Evolutionary conservation across 2,888 invertebrate genomes (phyloP), one percentile per base, ranked within the genome.

Genomic region (Limnephilus lunatus): DNA sequence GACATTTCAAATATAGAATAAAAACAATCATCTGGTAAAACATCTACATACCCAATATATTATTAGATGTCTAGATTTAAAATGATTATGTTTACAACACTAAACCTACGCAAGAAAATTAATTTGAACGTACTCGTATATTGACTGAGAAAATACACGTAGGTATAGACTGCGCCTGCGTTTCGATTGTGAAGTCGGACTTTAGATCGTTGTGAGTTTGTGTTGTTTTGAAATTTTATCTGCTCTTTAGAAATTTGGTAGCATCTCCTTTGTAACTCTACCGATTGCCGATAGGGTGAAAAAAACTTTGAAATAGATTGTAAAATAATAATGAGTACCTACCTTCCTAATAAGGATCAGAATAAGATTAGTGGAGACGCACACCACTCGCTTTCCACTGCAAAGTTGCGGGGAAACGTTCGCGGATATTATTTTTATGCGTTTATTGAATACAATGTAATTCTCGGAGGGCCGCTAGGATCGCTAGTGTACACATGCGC

Each of bases 381-480:
- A 88, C 91, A 91, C 91, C 91, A 88, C 88, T 44, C 81, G 80
- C 32, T n/a, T 81, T 91, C 90, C 85, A 48, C 83, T 44, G 39
- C 85, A 86, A 68, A 86, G 85, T 80, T 90, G 14, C 25, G 31
- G 44, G 90, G 91, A 87, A 88, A 82, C 85, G 39, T 39, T 39
- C 48, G 86, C 91, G 80, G 85, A 88, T 86, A 91, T 68, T 68
- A 68, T 85, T 91, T 86, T 91, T 91, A 91, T 82, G 35, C 86
- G 91, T 87, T 91, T 91, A 86, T 31, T 82, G 19, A 81, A 88
- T 91, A 82, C 88, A 31, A 88, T 88, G 88, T 83, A 90, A 82
- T 90, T 90, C 90, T 53, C 90, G 15, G 90, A 81, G 88, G 82
- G 91, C 82, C 91, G 91, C 91, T 91, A 91, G 91, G 44, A 14